Evolutionary conservation across 2,888 invertebrate genomes (phyloP).

Genomic region (Silvanus unidentatus): DNA sequence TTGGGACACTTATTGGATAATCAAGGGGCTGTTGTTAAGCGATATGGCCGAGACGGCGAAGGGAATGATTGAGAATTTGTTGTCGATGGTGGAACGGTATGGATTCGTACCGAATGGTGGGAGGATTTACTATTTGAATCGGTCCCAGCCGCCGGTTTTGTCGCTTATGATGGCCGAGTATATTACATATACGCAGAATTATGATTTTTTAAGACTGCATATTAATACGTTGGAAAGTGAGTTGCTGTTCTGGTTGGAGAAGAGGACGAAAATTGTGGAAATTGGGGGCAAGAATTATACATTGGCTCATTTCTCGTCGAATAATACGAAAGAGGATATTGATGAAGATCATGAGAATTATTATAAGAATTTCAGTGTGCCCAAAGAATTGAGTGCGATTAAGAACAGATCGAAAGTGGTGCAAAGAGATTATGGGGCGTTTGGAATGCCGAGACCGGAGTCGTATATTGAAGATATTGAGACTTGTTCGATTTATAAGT

Average conservation of each 20-base stretch:
- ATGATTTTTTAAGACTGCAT: slow-evolving; percentile 55
- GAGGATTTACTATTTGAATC: slow-evolving; percentile 55
- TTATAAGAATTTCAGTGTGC: too few species aligned
- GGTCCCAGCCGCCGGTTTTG: slow-evolving; percentile 68
- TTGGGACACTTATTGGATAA: slow-evolving; percentile 86
- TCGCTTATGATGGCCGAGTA: slow-evolving; percentile 59
- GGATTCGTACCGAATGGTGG: slow-evolving; percentile 52
- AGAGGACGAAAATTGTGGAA: slow-evolving; percentile 49
- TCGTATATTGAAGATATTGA: slow-evolving; percentile 63
- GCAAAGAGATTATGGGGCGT: background rate
- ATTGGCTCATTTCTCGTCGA: slow-evolving; percentile 58
- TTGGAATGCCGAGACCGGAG: slow-evolving; percentile 63
- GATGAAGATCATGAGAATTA: too few species aligned
- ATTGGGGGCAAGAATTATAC: slow-evolving; percentile 51
- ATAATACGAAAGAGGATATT: slow-evolving; percentile 38
- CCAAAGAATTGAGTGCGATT: too few species aligned
- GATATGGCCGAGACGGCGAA: slow-evolving; percentile 68
- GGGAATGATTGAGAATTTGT: slow-evolving; percentile 73
- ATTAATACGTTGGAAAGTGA: slow-evolving; percentile 58
- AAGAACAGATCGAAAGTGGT: too few species aligned
- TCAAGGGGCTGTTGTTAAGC: slow-evolving; percentile 70
- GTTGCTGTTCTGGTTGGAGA: slow-evolving; percentile 59
- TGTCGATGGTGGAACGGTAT: slow-evolving; percentile 59
- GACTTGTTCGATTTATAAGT: slow-evolving; percentile 40
- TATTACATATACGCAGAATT: slow-evolving; percentile 54